These are phyloP conservation scores for Peromyscus aztecus DNA, from an alignment of 2,797 vertebrate genomes.

Conservation along the genomic window DNA sequence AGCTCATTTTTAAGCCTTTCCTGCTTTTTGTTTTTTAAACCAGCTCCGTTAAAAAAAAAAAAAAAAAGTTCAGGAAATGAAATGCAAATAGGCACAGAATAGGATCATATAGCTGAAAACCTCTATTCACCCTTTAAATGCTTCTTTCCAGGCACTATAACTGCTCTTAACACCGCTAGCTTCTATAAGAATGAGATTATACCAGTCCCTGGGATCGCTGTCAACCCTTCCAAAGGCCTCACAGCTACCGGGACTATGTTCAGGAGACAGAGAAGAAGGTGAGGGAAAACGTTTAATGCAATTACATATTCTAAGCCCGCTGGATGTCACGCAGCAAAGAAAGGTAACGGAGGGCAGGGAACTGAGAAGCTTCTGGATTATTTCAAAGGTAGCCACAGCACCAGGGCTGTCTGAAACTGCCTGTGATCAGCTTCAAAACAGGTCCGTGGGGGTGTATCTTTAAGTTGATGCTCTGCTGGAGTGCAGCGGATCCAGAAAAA, in stretches of 20 bases:
- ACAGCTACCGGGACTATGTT: background rate
- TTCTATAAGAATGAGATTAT: slow-evolving; percentile 61
- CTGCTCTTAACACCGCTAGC: slow-evolving; percentile 50
- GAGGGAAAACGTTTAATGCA: slow-evolving; percentile 26
- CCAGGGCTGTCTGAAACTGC: background rate
- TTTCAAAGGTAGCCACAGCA: slow-evolving; percentile 45
- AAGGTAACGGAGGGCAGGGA: slow-evolving; percentile 22
- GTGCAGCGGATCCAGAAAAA: background rate
- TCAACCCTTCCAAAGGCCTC: slow-evolving; percentile 13
- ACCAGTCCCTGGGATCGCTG: background rate
- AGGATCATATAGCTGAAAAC: slow-evolving; percentile 25
- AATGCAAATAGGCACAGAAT: slow-evolving; percentile 66
- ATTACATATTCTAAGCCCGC: slow-evolving; percentile 55
- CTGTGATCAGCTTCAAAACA: slow-evolving; percentile 59
- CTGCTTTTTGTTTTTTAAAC: slow-evolving; percentile 52
- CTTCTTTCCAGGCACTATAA: background rate
- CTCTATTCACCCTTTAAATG: background rate
- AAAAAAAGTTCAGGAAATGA: slow-evolving; percentile 66
- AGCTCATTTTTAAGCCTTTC: slow-evolving; percentile 8
- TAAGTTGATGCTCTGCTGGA: slow-evolving; percentile 73
- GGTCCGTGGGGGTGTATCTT: slow-evolving; percentile 56
- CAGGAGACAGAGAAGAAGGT: background rate
- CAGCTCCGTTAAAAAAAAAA: slow-evolving; percentile 20
- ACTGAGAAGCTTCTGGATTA: background rate
- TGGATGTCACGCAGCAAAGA: background rate